Evolutionary conservation across 30 jellyfish, hydroid and myxozoan species (phyloP).

Genomic region (Chrysaora quinquecirrha): DNA sequence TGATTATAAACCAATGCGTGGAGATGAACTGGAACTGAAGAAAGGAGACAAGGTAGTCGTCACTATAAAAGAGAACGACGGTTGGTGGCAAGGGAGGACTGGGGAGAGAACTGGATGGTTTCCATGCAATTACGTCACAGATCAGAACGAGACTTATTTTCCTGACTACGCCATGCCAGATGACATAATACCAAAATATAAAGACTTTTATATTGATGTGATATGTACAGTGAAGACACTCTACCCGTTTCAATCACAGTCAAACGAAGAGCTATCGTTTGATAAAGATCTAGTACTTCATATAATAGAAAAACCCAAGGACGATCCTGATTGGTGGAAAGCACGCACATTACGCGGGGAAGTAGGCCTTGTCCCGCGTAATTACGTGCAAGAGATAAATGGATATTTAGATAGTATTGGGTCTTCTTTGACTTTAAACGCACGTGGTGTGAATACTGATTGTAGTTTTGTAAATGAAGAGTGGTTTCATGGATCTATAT

Average conservation of each 20-base stretch:
- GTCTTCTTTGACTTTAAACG: constrained; percentile 51
- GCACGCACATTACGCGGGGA: constrained; percentile 95
- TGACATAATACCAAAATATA: constrained; percentile 66
- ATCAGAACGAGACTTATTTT: constrained; percentile 34
- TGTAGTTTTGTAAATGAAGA: constrained; percentile 76
- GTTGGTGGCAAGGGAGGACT: constrained; percentile 95
- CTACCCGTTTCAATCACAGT: constrained; percentile 82
- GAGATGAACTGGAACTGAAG: constrained; percentile 81
- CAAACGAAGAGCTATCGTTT: constrained; percentile 82
- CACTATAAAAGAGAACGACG: constrained; percentile 83
- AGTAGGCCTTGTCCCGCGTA: constrained; percentile 92
- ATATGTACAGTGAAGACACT: constrained; percentile 84
- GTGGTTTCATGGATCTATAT: constrained; percentile 94
- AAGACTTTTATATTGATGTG: constrained; percentile 57
- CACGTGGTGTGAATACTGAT: constrained; percentile 57
- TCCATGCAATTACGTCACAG: constrained; percentile 84
- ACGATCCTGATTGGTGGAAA: constrained; percentile 99
- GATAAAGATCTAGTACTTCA: constrained; percentile 84
- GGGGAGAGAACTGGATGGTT: constrained; percentile 94
- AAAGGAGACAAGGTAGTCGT: constrained; percentile 85
- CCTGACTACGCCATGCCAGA: constrained; percentile 91
- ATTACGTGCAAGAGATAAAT: constrained; percentile 91
- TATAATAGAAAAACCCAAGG: constrained; percentile 89
- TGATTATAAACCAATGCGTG: constrained; percentile 76
- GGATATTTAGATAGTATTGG: constrained; percentile 37